Conservation (phyloP, 2,888 invertebrate species). For the Hypomecis atomaria region DNA sequence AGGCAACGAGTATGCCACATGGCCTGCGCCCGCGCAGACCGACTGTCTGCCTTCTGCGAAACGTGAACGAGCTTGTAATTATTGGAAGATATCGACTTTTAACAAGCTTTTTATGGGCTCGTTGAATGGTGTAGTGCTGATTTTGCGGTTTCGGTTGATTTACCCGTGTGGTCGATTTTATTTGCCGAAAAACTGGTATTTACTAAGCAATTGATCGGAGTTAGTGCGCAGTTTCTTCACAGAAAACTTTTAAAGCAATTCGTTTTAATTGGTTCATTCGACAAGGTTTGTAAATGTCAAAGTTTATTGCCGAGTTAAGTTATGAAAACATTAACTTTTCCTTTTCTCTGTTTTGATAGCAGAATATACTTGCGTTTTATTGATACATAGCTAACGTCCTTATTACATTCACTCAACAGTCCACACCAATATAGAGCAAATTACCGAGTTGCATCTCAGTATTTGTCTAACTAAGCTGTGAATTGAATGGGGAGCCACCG, state of each 20-base stretch:
- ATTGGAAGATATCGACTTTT: conserved; percentile 37
- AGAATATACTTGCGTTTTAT: neutral
- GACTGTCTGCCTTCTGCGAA: conserved; percentile 73
- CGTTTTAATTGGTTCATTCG: too few relatives aligned
- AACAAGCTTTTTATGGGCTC: conserved; percentile 33
- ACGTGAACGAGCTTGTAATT: conserved; percentile 48
- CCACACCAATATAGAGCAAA: conserved; percentile 46
- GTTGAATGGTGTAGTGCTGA: conserved; percentile 23
- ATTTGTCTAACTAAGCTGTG: conserved; percentile 39
- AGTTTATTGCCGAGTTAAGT: too few relatives aligned
- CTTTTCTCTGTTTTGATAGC: neutral
- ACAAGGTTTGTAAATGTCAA: neutral
- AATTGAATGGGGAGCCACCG: too few relatives aligned
- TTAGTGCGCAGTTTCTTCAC: neutral
- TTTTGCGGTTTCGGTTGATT: conserved; percentile 24
- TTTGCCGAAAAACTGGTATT: conserved; percentile 12
- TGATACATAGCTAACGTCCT: neutral
- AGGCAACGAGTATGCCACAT: conserved; percentile 50
- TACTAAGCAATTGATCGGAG: neutral
- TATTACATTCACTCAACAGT: conserved; percentile 30
- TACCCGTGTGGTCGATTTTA: conserved; percentile 5
- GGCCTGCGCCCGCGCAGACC: conserved; percentile 64
- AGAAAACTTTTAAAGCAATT: neutral
- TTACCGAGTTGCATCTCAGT: conserved; percentile 50
- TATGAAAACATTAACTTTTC: neutral